Percentiles rank a stretch among this genome's conserved stretches.
Evolutionary conservation across 2,113 vertebrate species (phyloP).

Genomic region (Eulacestoma nigropectus): DNA sequence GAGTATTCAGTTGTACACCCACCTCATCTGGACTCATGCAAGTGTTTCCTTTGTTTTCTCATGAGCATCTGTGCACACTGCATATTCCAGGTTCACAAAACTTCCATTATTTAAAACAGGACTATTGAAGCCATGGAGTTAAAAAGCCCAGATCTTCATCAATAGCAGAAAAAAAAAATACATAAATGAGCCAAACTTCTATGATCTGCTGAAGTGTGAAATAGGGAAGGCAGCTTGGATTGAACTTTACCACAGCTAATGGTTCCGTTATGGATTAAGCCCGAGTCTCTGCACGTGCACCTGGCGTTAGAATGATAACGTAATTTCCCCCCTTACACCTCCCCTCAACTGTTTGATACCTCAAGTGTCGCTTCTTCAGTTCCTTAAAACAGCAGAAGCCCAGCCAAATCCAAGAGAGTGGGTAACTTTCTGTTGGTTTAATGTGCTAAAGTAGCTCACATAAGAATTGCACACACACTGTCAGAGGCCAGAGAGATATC

Average conservation of each 20-base stretch:
- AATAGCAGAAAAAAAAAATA: not conserved
- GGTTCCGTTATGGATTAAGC: not conserved
- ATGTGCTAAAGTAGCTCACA: not conserved
- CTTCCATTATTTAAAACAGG: not conserved
- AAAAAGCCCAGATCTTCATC: not conserved
- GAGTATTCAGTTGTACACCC: not conserved
- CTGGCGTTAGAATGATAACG: not conserved
- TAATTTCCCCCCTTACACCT: not conserved
- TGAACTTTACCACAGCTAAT: not conserved
- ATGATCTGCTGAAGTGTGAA: not conserved
- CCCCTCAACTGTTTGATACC: not conserved
- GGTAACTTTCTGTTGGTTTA: not conserved
- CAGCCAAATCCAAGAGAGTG: not conserved
- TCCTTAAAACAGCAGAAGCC: not conserved
- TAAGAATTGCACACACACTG: not conserved
- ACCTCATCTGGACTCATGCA: not conserved
- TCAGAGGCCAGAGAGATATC: not conserved
- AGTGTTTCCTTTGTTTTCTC: not conserved
- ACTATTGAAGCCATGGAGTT: not conserved
- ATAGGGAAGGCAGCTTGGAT: not conserved
- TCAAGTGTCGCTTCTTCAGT: not conserved
- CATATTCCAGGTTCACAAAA: not conserved
- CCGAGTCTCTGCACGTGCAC: not conserved
- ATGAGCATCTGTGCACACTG: not conserved
- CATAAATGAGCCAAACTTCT: not conserved